These are phyloP conservation scores for Cyphomyrus discorhynchus DNA, from an alignment of 2,113 vertebrate species.

Conservation along the genomic window DNA sequence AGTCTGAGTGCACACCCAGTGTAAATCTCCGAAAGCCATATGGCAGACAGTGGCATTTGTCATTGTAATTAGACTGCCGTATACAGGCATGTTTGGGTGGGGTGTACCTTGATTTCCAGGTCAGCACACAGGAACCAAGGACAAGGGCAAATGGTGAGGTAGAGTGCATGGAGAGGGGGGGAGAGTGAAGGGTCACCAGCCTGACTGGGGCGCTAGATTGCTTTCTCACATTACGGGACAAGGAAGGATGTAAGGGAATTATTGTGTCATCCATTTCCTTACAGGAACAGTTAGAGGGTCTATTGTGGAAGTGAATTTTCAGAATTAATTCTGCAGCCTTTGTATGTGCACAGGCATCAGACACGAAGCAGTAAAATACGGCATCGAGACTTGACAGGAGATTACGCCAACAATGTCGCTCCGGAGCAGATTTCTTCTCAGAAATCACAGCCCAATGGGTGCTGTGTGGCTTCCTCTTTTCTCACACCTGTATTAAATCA, in stretches of 20 bases:
- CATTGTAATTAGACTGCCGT: constrained; percentile 63
- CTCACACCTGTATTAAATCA: background rate
- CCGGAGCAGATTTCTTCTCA: background rate
- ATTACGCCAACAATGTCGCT: constrained; percentile 6
- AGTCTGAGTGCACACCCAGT: constrained; percentile 41
- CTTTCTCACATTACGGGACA: constrained; percentile 8
- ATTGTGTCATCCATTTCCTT: constrained; percentile 27
- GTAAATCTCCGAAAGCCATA: constrained; percentile 50
- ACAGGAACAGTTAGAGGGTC: background rate
- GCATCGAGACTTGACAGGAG: background rate
- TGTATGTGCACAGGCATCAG: background rate
- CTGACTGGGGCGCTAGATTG: constrained; percentile 29
- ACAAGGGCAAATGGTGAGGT: background rate
- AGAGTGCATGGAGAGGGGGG: background rate
- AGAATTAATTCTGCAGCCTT: background rate
- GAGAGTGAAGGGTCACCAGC: constrained; percentile 15
- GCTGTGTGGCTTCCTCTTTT: background rate
- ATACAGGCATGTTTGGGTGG: constrained; percentile 45
- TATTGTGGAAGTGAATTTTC: background rate
- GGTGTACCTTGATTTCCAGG: constrained; percentile 49
- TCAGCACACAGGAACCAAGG: constrained; percentile 19
- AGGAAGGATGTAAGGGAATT: background rate
- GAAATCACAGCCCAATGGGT: background rate
- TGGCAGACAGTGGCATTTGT: constrained; percentile 52
- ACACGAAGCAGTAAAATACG: background rate